Conservation (phyloP, 2,888 invertebrate genomes). For the Lysandra bellargus region DNA sequence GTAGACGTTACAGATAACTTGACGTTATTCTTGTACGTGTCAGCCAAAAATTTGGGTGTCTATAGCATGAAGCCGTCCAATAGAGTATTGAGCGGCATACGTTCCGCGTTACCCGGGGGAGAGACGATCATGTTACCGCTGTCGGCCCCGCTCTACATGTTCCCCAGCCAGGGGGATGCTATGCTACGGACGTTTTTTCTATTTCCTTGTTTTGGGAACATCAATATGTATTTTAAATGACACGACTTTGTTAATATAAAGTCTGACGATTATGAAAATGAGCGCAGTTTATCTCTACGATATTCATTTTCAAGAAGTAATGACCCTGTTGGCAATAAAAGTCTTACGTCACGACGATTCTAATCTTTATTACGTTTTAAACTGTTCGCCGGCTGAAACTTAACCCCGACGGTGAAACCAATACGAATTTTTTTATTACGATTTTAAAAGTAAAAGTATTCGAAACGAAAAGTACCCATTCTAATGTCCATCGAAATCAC, state of each 20-base stretch:
- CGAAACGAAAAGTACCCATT: conserved; percentile 29
- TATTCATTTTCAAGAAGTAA: not conserved
- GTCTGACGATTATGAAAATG: not conserved
- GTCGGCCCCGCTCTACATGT: conserved; percentile 58
- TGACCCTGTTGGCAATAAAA: not conserved
- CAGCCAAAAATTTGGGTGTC: not conserved
- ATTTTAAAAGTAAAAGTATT: conserved; percentile 23
- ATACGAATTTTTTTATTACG: not conserved
- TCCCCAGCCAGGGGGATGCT: conserved; percentile 34
- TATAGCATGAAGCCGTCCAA: conserved; percentile 47
- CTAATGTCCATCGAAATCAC: conserved; percentile 33
- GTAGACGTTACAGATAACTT: too few species aligned
- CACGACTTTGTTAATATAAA: not conserved
- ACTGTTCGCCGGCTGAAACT: not conserved
- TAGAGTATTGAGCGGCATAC: conserved; percentile 63
- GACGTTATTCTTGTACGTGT: not conserved
- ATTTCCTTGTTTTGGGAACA: conserved; percentile 10
- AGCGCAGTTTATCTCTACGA: not conserved
- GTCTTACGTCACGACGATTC: not conserved
- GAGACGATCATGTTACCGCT: conserved; percentile 59
- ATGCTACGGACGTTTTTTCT: conserved; percentile 13
- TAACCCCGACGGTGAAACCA: not conserved
- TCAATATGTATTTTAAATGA: conserved; percentile 12
- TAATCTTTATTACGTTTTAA: not conserved
- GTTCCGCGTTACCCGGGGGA: conserved; percentile 51